phyloP scores from a whole-genome alignment of 2,888 invertebrate species.

The Dicyrtoma fusca region DNA sequence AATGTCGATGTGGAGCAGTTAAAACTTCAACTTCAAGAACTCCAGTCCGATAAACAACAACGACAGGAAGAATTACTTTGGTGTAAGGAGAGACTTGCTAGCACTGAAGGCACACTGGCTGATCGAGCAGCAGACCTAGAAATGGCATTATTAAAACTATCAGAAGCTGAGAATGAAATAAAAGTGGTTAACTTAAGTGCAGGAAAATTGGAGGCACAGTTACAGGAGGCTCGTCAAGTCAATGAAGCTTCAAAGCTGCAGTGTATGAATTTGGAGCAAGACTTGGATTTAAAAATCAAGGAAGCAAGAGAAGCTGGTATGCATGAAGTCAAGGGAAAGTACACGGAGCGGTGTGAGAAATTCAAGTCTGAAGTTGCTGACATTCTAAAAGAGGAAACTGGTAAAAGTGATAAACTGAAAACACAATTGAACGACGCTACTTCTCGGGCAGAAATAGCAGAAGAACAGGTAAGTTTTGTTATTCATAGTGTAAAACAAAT shows the following conservation, averaged over 20 bases:
- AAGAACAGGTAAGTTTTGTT: conserved; percentile 25
- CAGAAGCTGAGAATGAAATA: neutral
- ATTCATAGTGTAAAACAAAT: too few species aligned
- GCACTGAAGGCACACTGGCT: too few species aligned
- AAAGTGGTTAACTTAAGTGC: neutral
- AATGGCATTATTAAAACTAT: neutral
- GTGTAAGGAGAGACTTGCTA: too few species aligned
- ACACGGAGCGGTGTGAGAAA: neutral
- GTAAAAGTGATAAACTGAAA: conserved; percentile 6
- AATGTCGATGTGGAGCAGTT: too few species aligned
- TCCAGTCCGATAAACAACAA: too few species aligned
- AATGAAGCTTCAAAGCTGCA: neutral
- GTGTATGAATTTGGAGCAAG: neutral
- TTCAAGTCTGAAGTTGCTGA: neutral
- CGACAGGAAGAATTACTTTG: too few species aligned
- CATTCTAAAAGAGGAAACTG: conserved; percentile 5
- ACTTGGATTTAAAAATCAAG: neutral
- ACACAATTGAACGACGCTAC: neutral
- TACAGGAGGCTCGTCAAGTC: neutral
- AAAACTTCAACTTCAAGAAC: too few species aligned
- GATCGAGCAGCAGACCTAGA: neutral
- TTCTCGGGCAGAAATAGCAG: neutral
- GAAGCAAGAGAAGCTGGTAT: conserved; percentile 1
- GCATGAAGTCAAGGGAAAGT: conserved; percentile 10
- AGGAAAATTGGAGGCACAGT: neutral